A percentile compares a stretch with the other conserved stretches of the same genome.
phyloP scores from a whole-genome alignment of 2,888 invertebrate genomes.

The Argyra leucocephala region DNA sequence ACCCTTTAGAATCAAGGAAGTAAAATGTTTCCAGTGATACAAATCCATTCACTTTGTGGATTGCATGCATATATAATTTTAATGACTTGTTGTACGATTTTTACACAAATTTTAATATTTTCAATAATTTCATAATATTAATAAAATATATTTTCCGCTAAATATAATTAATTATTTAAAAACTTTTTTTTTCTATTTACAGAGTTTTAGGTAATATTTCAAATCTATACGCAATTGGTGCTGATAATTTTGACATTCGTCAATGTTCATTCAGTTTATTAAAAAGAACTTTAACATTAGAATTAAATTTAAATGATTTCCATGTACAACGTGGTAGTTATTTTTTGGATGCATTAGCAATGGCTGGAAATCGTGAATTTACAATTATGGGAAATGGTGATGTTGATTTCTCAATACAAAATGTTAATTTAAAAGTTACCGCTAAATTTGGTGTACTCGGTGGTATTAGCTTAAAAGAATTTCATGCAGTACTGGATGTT shows the following conservation, averaged over 20 bases:
- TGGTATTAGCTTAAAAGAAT: constrained; percentile 1
- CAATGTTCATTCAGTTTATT: constrained; percentile 15
- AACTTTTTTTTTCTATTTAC: not conserved
- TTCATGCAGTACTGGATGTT: not conserved
- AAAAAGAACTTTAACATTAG: constrained; percentile 17
- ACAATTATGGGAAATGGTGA: constrained; percentile 9
- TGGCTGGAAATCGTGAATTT: constrained; percentile 15
- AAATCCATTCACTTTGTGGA: too few species aligned
- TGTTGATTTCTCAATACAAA: constrained; percentile 13
- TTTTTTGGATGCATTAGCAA: constrained; percentile 16
- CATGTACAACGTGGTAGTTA: constrained; percentile 14
- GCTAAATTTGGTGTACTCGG: not conserved
- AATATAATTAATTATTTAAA: not conserved
- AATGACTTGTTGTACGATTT: too few species aligned
- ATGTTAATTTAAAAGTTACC: constrained; percentile 10
- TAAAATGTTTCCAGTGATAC: too few species aligned
- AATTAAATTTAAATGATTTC: constrained; percentile 18
- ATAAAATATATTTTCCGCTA: too few species aligned
- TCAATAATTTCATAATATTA: too few species aligned
- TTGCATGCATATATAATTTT: too few species aligned
- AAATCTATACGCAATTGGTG: not conserved
- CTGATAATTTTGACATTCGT: constrained; percentile 6
- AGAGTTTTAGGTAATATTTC: not conserved
- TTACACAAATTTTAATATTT: too few species aligned
- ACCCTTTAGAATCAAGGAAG: too few species aligned